phyloP scores from a whole-genome alignment of 2,888 invertebrate species.

The Tachina grossa region DNA sequence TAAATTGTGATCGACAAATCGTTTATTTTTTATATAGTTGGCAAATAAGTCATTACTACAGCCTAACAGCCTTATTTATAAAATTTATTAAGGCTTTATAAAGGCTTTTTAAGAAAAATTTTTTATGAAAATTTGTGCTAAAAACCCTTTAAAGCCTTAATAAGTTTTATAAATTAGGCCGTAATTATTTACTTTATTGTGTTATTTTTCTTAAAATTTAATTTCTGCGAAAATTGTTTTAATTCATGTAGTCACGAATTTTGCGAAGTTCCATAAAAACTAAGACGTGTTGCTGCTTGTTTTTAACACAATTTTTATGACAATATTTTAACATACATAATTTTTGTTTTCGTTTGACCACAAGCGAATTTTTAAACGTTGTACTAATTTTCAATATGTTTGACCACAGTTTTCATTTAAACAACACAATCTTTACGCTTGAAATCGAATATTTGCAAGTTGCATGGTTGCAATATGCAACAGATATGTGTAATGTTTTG shows the following conservation, averaged over 20 bases:
- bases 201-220: neutral
- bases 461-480: neutral
- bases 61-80: too few species aligned
- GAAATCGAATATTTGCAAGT: conserved; percentile 32
- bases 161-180: too few species aligned
- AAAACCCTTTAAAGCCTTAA: too few species aligned
- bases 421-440: conserved; percentile 41
- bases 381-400: conserved; percentile 44
- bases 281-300: conserved; percentile 11
- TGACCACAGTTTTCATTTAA: conserved; percentile 2
- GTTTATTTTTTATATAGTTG: too few species aligned
- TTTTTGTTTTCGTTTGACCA: neutral
- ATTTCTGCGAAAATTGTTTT: neutral
- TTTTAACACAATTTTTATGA: conserved; percentile 44
- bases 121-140: too few species aligned
- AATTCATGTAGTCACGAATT: conserved; percentile 63
- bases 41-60: too few species aligned
- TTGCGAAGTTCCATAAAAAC: neutral
- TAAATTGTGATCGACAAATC: too few species aligned
- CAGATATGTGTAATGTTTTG: neutral
- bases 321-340: conserved; percentile 7
- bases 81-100: too few species aligned
- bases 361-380: conserved; percentile 2
- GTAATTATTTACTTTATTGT: neutral
- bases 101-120: too few species aligned